phyloP scores from a whole-genome alignment of 2,888 invertebrate species.

The Acrocera orbiculus region DNA sequence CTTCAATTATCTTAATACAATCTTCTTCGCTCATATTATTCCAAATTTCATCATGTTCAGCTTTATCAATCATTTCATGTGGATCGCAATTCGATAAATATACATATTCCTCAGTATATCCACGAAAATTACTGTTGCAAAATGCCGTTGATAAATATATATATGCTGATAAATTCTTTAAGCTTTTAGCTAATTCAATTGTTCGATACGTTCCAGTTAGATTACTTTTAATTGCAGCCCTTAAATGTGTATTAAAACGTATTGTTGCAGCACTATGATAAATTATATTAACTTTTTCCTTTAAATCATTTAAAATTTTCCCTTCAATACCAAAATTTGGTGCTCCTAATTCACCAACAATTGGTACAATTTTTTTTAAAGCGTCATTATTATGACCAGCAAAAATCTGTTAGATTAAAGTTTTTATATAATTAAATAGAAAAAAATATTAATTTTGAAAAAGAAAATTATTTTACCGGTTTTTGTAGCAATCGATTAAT shows the following conservation, averaged over 20 bases:
- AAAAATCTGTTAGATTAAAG: conserved; percentile 23
- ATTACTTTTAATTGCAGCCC: conserved; percentile 29
- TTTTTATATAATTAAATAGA: neutral
- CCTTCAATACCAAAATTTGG: conserved; percentile 25
- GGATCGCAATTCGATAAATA: conserved; percentile 30
- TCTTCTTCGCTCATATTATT: too few species aligned
- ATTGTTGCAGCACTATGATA: conserved; percentile 32
- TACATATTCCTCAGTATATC: conserved; percentile 27
- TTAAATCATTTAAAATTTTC: conserved; percentile 22
- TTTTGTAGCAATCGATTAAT: conserved; percentile 26
- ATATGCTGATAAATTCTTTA: conserved; percentile 27
- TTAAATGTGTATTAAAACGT: conserved; percentile 27
- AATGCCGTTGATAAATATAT: conserved; percentile 32
- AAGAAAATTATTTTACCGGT: conserved; percentile 18
- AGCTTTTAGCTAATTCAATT: conserved; percentile 28
- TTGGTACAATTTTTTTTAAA: conserved; percentile 28
- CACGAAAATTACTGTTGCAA: conserved; percentile 30
- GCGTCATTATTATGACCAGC: conserved; percentile 23
- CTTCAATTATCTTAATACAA: too few species aligned
- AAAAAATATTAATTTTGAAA: neutral
- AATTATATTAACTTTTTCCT: conserved; percentile 28
- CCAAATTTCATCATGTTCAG: conserved; percentile 27
- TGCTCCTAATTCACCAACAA: conserved; percentile 29
- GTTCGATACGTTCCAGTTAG: conserved; percentile 30
- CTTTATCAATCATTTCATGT: conserved; percentile 31